Base-by-base conservation (phyloP, 2,888 invertebrate genomes). In the Machimus rusticus region DNA sequence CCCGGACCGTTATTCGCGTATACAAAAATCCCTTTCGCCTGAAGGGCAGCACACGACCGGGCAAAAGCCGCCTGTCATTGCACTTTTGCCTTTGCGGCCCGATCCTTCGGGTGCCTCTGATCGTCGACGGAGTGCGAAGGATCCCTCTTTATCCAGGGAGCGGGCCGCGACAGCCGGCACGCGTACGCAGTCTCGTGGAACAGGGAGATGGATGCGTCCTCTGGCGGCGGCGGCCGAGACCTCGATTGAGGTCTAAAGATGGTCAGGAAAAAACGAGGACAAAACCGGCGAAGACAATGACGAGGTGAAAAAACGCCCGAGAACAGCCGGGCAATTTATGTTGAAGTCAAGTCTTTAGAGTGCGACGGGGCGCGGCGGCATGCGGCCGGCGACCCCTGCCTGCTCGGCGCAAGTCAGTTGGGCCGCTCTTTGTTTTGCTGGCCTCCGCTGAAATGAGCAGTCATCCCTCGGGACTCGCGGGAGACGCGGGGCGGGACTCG, bases 251-350 rank as follows among this genome's bases (percentile, higher is more conserved):
- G 51, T 51, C 81, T 55, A 43, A 81, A 51, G 81, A 46, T n/a
- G 55, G 31, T 16, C 81, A 55, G 28, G 19, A 23, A 74, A 76
- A 81, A 51, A 31, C 43, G 14, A 46, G 43, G 16, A 46, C 12
- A 43, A 43, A 51, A 81, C 28, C 57, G 19, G 57, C 23, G 66
- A 81, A 51, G 81, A 46, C 46, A 34, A 31, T 34, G 51, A 66
- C 19, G 39, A 76, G 28, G 28, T n/a, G 39, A 81, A 51, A 81
- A 79, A 23, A 19, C 66, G 31, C 39, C 23, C 19, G 39, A 84
- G 66, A 84, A 84, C 84, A 84, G 84, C 84, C 84, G 84, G 84
- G 84, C 84, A 84, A 84, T 84, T 84, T 84, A 66, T 66, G 84
- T 37, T 14, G 51, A 23, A 74, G 84, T 81, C 84, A 66, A 84